A percentile compares a stretch with the other conserved stretches of the same genome.
Conservation (phyloP, 1,140 invertebrate species). For the Myzus persicae region DNA sequence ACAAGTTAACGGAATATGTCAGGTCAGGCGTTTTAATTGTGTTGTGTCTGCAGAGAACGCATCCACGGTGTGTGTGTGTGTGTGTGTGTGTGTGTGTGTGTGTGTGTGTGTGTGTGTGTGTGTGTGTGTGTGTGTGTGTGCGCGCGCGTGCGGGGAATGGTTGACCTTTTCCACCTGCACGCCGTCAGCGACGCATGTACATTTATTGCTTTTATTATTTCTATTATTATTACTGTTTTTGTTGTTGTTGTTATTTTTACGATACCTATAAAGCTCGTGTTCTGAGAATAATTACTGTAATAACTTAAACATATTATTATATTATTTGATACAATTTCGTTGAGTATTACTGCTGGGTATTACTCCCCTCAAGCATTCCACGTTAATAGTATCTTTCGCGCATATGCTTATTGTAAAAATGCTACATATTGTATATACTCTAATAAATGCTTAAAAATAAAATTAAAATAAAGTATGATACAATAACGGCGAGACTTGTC, state of each 20-base stretch:
- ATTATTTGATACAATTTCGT: too few species aligned
- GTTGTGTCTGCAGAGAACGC: background rate
- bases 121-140: background rate
- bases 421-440: too few species aligned
- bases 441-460: too few species aligned
- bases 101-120: background rate
- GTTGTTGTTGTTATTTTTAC: background rate
- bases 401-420: too few species aligned
- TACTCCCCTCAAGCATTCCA: too few species aligned
- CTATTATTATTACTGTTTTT: background rate
- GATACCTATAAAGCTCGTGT: background rate
- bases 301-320: background rate
- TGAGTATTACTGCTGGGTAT: too few species aligned
- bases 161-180: background rate
- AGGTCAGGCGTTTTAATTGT: constrained; percentile 4
- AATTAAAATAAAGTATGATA: too few species aligned
- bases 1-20: constrained; percentile 17
- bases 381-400: too few species aligned
- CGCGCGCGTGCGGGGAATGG: too few species aligned
- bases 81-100: background rate
- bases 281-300: background rate
- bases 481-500: background rate
- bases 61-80: background rate
- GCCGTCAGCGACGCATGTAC: background rate
- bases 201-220: constrained; percentile 12